Conservation (phyloP, 2,797 vertebrate species). For the Stomatorhinus walkeri region DNA sequence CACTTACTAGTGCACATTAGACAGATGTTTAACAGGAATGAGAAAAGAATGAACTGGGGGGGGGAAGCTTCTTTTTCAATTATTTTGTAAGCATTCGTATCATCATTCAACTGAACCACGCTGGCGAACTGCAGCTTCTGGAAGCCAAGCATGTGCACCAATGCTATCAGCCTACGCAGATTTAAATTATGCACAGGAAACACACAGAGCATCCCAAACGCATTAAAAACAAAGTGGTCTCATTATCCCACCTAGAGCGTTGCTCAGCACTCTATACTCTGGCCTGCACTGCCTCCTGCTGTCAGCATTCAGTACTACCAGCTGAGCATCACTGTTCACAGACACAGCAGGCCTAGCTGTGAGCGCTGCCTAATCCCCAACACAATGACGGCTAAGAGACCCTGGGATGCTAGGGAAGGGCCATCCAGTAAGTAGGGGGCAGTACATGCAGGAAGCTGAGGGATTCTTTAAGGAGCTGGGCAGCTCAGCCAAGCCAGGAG, state of each 20-base stretch:
- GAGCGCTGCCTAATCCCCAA: background rate
- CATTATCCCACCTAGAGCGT: background rate
- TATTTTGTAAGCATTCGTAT: background rate
- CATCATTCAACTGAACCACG: background rate
- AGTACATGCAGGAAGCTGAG: too few relatives aligned
- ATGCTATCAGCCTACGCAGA: background rate
- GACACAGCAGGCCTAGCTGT: background rate
- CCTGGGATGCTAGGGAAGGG: background rate
- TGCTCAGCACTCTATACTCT: background rate
- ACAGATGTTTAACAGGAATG: background rate
- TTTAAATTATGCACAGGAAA: background rate
- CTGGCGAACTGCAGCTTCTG: background rate
- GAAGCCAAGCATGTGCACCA: background rate
- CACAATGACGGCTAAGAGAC: background rate
- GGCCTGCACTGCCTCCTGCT: conserved; percentile 18
- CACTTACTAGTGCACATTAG: background rate
- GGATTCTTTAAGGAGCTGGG: background rate
- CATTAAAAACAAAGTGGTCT: background rate
- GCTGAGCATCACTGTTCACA: background rate
- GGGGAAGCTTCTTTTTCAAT: background rate
- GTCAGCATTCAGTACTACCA: background rate
- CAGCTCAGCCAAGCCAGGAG: background rate
- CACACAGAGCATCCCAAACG: background rate
- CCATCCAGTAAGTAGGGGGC: background rate
- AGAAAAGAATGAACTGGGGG: background rate